Conservation (phyloP, 2,888 invertebrate genomes). For the Heliconius ethilla region DNA sequence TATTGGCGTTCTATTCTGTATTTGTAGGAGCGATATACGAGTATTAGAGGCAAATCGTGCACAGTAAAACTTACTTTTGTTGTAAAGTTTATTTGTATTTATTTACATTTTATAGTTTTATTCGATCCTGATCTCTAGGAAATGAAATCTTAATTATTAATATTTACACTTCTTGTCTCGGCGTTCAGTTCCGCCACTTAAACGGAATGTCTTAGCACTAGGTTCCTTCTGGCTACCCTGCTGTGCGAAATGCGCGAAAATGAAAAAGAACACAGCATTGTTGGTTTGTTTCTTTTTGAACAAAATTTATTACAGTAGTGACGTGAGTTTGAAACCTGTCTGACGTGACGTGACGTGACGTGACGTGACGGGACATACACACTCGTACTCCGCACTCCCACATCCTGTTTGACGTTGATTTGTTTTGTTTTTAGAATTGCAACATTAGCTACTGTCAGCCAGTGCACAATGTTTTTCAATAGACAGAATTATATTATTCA, state of each 20-base stretch:
- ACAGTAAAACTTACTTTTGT: background rate
- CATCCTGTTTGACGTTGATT: background rate
- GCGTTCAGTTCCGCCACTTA: too few species aligned
- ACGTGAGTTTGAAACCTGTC: background rate
- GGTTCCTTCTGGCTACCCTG: background rate
- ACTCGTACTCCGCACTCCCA: background rate
- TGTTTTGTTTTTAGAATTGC: background rate
- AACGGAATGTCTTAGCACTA: background rate
- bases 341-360: too few species aligned
- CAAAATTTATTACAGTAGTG: background rate
- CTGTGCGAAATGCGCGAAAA: background rate
- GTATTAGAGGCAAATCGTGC: slow-evolving; percentile 12
- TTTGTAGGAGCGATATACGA: slow-evolving; percentile 22
- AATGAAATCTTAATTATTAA: too few species aligned
- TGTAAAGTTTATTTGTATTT: slow-evolving; percentile 1
- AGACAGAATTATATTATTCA: too few species aligned
- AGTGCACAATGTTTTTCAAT: background rate
- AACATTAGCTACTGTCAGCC: background rate
- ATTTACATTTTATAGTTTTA: background rate
- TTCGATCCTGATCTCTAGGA: too few species aligned
- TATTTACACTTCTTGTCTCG: too few species aligned
- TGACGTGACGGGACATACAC: background rate
- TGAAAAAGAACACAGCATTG: background rate
- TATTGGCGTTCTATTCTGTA: slow-evolving; percentile 21
- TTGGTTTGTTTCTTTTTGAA: background rate